phyloP scores from a whole-genome alignment of 2,888 invertebrate genomes.

The Atrina japonica region DNA sequence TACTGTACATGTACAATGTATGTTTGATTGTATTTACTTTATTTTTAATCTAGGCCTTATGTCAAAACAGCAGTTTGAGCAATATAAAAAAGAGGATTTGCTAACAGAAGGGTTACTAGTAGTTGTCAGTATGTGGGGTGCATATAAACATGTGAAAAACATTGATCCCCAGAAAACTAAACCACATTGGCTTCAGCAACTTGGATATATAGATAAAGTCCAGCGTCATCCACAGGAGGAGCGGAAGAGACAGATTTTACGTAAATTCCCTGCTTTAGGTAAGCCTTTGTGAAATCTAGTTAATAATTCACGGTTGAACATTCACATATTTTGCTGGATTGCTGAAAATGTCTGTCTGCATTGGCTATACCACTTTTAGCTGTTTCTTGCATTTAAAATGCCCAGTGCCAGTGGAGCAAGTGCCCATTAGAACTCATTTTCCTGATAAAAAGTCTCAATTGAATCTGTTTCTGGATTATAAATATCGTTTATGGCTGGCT shows the following conservation, averaged over 20 bases:
- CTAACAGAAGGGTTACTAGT: conserved; percentile 1
- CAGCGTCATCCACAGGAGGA: conserved; percentile 12
- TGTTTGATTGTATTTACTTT: too few relatives aligned
- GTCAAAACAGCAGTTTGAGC: conserved; percentile 1
- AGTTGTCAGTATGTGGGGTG: conserved; percentile 4
- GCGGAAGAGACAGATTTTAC: conserved; percentile 3
- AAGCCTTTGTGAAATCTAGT: neutral
- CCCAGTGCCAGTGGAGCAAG: too few relatives aligned
- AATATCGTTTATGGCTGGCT: too few relatives aligned
- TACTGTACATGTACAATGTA: too few relatives aligned
- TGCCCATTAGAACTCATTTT: too few relatives aligned
- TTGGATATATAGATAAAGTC: conserved; percentile 32
- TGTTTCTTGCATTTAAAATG: too few relatives aligned
- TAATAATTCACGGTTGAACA: too few relatives aligned
- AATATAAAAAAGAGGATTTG: conserved; percentile 3
- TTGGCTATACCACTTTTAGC: too few relatives aligned
- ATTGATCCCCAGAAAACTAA: neutral
- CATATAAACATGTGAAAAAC: neutral
- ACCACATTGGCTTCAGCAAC: conserved; percentile 16
- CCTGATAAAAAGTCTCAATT: too few relatives aligned
- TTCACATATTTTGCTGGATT: too few relatives aligned
- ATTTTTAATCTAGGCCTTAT: neutral
- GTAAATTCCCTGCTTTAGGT: conserved; percentile 27
- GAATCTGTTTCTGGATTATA: too few relatives aligned
- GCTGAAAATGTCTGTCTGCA: too few relatives aligned